Evolutionary conservation across 2,113 vertebrate species (phyloP), one percentile per base, ranked within the genome.

Genomic region (Cyprinus carpio): DNA sequence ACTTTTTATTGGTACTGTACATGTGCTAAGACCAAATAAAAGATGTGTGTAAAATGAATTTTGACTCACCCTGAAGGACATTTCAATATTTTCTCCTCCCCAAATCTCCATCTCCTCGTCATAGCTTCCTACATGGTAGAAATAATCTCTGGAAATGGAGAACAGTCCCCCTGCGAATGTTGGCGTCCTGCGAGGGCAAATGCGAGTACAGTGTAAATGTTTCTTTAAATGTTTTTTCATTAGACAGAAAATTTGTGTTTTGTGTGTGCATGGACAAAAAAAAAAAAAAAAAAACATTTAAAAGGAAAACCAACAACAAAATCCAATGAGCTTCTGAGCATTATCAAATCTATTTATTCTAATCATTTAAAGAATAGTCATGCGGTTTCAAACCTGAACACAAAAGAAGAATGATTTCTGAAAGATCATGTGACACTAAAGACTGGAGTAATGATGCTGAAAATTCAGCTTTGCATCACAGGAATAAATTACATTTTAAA

Each of bases 41-140:
- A 75, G n/a, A 23, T 23, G 46, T 23, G 27, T 20, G 46, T 23
- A 20, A 58, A 15, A 4, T 2, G 0, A 43, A 46, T 29, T 20
- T 31, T 4, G 86, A 94, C 97, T 97, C 95, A 99, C 98, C 94
- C 98, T 95, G 92, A 99, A 99, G 81, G 98, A 99, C 98, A 99
- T 99, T 95, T 99, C 98, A 91, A 99, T 98, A 89, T 99, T 99
- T 95, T 99, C 98, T 81, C 97, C 98, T 86, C 98, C 98, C 98
- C 98, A 99, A 93, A 99, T 99, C 94, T 98, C 96, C 98, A 99
- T 99, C 94, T 99, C 92, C 92, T 99, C 97, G 92, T 99, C 98
- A 2, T 99, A 99, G 90, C 96, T 97, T 93, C 98, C 98, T 81
- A 99, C 95, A 75, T 94, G 92, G 91, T 98, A 96, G 90, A 99